Evolutionary conservation across 2,113 vertebrate species (phyloP), one percentile per base, ranked within the genome.

Genomic region (Callionymus lyra): DNA sequence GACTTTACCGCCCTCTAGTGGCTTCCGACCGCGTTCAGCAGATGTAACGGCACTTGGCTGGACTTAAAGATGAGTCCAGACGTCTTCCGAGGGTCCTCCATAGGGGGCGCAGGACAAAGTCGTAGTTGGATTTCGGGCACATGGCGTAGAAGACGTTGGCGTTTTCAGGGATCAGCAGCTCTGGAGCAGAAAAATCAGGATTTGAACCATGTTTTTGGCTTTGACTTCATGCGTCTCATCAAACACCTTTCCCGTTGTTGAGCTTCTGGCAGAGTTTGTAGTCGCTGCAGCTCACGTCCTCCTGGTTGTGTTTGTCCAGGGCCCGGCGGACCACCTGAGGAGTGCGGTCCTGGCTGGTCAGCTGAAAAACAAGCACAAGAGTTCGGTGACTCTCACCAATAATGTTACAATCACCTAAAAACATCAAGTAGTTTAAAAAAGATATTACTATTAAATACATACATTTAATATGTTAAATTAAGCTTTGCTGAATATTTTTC

Each of bases 121-220:
- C 87, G 5, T 87, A 85, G 16, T 87, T 83, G 53, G 76, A 70
- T 0, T 78, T 67, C 12, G 90, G 87, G 50, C 79, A 87, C 91
- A 94, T 92, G 6, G 91, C 90, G 2, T 94, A 94, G 77, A 90
- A 94, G 2, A 89, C 88, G 0, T 94, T 94, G 70, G 88, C 88
- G 3, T 88, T 86, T 57, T 90, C 87, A 0, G 91, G 91, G 58
- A 94, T 89, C 60, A 84, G 81, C 44, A 94, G 82, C 72, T 90
- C 91, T 94, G 81, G 38, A 44, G 55, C 27, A 45, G 15, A 65
- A 41, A 54, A 38, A 61, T 37, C n/a, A n/a, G n/a, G n/a, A n/a
- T n/a, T n/a, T n/a, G n/a, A 44, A 42, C 6, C 1, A 12, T 9
- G 9, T 3, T n/a, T n/a, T n/a, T n/a, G n/a, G n/a, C n/a, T n/a